Evolutionary conservation across 2,113 vertebrate species (phyloP), one percentile per base, ranked within the genome.

Genomic region (Fregata magnificens): DNA sequence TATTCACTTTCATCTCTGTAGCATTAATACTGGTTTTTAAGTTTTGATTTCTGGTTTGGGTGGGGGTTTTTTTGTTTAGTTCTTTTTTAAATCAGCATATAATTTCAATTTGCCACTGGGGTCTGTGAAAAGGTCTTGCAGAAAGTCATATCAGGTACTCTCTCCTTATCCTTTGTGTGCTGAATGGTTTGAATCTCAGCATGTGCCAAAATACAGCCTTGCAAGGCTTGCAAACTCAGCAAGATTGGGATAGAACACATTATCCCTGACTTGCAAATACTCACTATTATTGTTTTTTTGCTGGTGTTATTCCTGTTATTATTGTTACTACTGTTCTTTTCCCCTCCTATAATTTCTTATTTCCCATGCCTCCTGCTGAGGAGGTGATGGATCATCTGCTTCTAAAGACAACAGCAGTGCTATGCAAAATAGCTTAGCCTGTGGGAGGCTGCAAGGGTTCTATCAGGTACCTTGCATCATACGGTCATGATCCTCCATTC

Each of bases 231-330:
- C 73, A 56, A 65, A 59, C n/a, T 92, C 95, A 93, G 59, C 56
- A 92, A 94, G 44, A n/a, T 8, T 74, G 49, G 90, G 86, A 67
- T 61, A 40, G 28, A 71, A 24, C 13, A 49, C 58, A 88, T 86
- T 81, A 86, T 78, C 82, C 59, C 26, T 72, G 62, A 91, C 72
- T 53, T 93, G 76, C 44, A 97, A 94, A 96, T 96, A 19, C 49
- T 95, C 55, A 50, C 56, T 91, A 9, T 52, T 95, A 65, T 24
- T 49, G 80, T 10, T 29, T 74, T 84, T 62, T 74, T 81, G 5
- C 66, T 74, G 29, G 16, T 66, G 42, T 55, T 91, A 55, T 62
- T 91, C 20, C 53, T 59, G 14, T 85, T 88, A 70, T 88, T 88
- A 49, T 49, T 53, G 32, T 44, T 81, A 62, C 61, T 53, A 32